Conservation (phyloP, 64 coral and sea anemone species). For the Actinia tenebrosa region DNA sequence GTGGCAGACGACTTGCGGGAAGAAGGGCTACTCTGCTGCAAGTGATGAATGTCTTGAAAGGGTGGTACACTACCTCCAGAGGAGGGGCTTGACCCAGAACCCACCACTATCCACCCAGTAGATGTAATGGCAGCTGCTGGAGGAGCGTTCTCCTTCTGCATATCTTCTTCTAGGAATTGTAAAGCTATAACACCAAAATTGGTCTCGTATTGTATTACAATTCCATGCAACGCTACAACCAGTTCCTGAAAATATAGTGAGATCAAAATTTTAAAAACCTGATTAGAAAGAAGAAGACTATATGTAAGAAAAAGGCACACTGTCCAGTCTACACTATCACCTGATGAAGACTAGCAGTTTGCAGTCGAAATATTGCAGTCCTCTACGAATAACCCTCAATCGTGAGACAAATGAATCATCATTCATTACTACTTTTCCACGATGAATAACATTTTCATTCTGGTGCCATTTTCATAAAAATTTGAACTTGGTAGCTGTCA, state of each 20-base stretch:
- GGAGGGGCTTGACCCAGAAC: conserved; percentile 44
- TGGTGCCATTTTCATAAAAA: too few species aligned
- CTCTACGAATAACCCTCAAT: too few species aligned
- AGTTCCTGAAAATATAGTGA: conserved; percentile 65
- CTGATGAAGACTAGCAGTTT: too few species aligned
- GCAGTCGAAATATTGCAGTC: too few species aligned
- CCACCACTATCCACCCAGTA: conserved; percentile 92
- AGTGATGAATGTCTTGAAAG: conserved; percentile 20
- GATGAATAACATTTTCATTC: too few species aligned
- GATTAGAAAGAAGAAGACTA: too few species aligned
- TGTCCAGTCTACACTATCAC: too few species aligned
- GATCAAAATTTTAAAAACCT: background rate
- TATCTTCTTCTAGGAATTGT: conserved; percentile 90
- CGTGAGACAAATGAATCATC: too few species aligned
- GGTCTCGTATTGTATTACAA: conserved; percentile 92
- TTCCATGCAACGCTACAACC: conserved; percentile 74
- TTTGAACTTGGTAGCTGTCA: too few species aligned
- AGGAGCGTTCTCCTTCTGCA: conserved; percentile 68
- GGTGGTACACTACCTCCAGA: background rate
- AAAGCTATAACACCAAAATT: conserved; percentile 98
- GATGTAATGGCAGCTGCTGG: conserved; percentile 85
- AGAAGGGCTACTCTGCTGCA: conserved; percentile 19
- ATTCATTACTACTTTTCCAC: too few species aligned
- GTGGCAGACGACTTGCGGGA: conserved; percentile 42
- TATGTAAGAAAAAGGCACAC: too few species aligned